A percentile compares a stretch with the other conserved stretches of the same genome.
phyloP scores from a whole-genome alignment of 2,797 vertebrate species.

The Mormyrus hasselquistii region DNA sequence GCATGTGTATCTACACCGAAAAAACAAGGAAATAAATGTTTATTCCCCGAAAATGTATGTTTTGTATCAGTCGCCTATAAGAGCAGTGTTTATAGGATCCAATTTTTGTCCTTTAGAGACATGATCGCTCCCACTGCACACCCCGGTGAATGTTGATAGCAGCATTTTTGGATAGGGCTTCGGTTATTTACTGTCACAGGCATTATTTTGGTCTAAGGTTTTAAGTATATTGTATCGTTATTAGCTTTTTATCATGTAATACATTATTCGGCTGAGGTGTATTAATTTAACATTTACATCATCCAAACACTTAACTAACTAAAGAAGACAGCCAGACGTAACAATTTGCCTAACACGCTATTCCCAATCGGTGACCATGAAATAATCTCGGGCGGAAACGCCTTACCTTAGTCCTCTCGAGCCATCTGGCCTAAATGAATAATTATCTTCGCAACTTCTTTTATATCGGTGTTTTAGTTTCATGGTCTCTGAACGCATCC shows the following conservation, averaged over 20 bases:
- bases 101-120: neutral
- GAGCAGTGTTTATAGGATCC: neutral
- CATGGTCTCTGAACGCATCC: neutral
- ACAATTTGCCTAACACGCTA: neutral
- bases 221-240: neutral
- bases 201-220: neutral
- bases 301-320: neutral
- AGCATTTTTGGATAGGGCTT: neutral
- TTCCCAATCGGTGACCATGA: neutral
- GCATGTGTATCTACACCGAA: neutral
- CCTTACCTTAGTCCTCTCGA: neutral
- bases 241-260: neutral
- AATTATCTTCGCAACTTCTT: neutral
- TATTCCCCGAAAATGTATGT: neutral
- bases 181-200: neutral
- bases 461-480: neutral
- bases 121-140: neutral
- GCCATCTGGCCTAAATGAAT: neutral
- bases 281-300: neutral
- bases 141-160: neutral
- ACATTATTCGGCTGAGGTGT: neutral
- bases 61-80: neutral
- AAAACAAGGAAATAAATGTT: neutral
- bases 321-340: neutral
- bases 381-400: neutral